Base-by-base conservation (phyloP, 1,140 invertebrate genomes). In the Drosophila bipectinata region DNA sequence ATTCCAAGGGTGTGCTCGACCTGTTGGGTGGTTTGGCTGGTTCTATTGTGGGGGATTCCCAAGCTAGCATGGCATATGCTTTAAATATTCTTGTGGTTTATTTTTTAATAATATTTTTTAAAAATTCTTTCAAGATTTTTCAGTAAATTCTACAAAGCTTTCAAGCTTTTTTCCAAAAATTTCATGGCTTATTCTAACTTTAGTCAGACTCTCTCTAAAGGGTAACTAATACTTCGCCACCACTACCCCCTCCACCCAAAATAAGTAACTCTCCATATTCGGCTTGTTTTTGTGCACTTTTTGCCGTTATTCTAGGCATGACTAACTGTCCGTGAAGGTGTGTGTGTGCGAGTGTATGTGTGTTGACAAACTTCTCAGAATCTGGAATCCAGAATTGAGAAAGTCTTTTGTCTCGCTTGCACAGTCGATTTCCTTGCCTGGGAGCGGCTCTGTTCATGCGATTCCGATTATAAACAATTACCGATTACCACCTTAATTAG, bases 391-490 rank as follows among this genome's bases (percentile, higher is more conserved):
- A 10, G 18, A 24, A 44, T 28, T 7, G 7, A 14, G 10, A 41
- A 30, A 54, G 10, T 34, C 30, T 30, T 3, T 24, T 48, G 9
- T 64, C 54, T 28, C 24, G 53, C 61, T 64, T 14, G 44, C 54
- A 49, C 53, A 61, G 49, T 44, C 26, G 59, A 61, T 61, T 64
- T 55, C 21, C 60, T 34, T 58, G 56, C 45, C 55, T 47, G 44
- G 56, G 44, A 58, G 56, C 44, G 56, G 56, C 44, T 47, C 18
- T 10, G 44, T 9, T 60, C 26, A 15, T 30, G 62, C 58, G 34
- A 32, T 49, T 49, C 14, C 14, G n/a, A 21, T 8, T 51, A 15
- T 32, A 68, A 71, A 57, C 63, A 52, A 59, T 52, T 52, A 34
- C 54, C 37, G 44, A 59, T 71, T 69, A 51, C 24, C 41, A 32